Base-by-base conservation (phyloP, 2,888 invertebrate species). In the Fabriciana adippe region DNA sequence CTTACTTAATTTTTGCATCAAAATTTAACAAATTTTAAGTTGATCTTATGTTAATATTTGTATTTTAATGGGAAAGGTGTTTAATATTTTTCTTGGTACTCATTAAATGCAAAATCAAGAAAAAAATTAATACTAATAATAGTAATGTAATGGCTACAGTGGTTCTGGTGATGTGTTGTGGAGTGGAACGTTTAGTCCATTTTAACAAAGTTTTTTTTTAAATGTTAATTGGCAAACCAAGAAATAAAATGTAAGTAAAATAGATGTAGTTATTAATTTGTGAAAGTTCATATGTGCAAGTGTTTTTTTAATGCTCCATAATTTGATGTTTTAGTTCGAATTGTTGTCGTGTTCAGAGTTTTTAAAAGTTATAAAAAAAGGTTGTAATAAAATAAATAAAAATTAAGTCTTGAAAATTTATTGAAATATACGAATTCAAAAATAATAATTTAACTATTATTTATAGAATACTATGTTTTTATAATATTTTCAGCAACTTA, bases 141-240 rank as follows among this genome's bases (percentile, higher is more conserved):
- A 47, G 21, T 45, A 47, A 21, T 5, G 21, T 51, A 16, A 48
- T 13, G 31, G 26, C 26, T 51, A 18, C 51, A 53, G 61, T 61
- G 61, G 51, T 61, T 51, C 15, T 61, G 61, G 61, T 61, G 61
- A 31, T 35, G 61, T 61, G 50, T 31, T 53, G 61, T 61, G 61
- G 51, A 61, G 61, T 61, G 61, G 50, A 51, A 50, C 8, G 35
- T 41, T 41, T 60, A 21, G 50, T 55, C 55, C 5, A 26, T 48
- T 59, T 21, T 35, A 41, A 51, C 13, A 35, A 26, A 61, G 53
- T 51, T 61, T 51, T 51, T 61, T 51, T 18, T 2, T 53, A 51
- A 18, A 8, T 53, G 41, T 4, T 61, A 18, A 21, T 61, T 61
- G 51, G 35, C 53, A 51, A 31, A 16, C 11, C 50, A n/a, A 51